These are phyloP conservation scores for Melanotaenia nigrans DNA, from an alignment of 2,797 vertebrate genomes.

Conservation along the genomic window DNA sequence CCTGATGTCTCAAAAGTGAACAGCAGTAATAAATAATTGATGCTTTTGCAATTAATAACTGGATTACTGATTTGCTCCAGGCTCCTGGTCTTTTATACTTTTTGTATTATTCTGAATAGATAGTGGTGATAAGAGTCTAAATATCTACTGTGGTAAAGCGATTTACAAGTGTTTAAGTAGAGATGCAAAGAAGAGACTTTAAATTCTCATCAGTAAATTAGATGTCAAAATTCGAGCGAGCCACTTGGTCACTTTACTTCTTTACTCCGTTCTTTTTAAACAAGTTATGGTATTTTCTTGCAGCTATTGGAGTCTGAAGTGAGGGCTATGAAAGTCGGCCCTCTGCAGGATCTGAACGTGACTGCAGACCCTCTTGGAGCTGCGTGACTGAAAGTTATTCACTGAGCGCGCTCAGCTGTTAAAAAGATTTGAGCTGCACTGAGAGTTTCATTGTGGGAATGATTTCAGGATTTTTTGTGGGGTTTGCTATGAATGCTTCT, in stretches of 20 bases:
- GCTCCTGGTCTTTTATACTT: neutral
- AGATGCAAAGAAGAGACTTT: neutral
- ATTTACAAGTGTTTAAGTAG: conserved; percentile 21
- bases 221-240: conserved; percentile 7
- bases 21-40: neutral
- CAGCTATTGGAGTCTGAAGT: neutral
- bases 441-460: neutral
- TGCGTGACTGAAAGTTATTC: conserved; percentile 7
- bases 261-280: conserved; percentile 5
- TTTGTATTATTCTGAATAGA: neutral
- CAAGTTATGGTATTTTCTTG: neutral
- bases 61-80: neutral
- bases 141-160: neutral
- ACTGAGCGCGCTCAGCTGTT: neutral
- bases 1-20: neutral
- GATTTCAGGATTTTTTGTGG: conserved; percentile 4
- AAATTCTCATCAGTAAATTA: conserved; percentile 20
- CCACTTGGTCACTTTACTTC: neutral
- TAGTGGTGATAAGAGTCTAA: neutral
- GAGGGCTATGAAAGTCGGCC: neutral
- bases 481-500: neutral
- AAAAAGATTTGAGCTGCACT: neutral
- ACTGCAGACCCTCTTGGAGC: neutral
- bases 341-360: conserved; percentile 4
- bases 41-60: neutral